Evolutionary conservation across 2,113 vertebrate genomes (phyloP), one percentile per base, ranked within the genome.

Genomic region (Holacanthus passer): DNA sequence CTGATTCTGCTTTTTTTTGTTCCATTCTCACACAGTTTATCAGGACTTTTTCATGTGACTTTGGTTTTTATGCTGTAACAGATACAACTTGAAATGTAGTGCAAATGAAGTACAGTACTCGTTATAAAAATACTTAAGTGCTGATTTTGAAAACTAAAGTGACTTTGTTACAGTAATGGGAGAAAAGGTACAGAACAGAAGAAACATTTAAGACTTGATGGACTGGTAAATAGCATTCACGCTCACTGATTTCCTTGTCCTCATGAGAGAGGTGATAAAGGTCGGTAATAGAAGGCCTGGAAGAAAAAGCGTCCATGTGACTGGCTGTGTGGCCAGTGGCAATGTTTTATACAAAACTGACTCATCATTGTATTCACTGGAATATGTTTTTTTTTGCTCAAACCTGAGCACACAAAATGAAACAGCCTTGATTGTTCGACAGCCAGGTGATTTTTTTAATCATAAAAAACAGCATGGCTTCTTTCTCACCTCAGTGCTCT

Each of bases 141-240:
- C n/a, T n/a, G n/a, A n/a, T n/a, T n/a, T n/a, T n/a, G n/a, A n/a
- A n/a, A n/a, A n/a, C n/a, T n/a, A n/a, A n/a, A n/a, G n/a, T n/a
- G n/a, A n/a, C n/a, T n/a, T n/a, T n/a, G n/a, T n/a, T n/a, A n/a
- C n/a, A n/a, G n/a, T n/a, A n/a, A n/a, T n/a, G n/a, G n/a, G n/a
- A n/a, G n/a, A n/a, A n/a, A n/a, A n/a, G n/a, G n/a, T n/a, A n/a
- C n/a, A n/a, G n/a, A n/a, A n/a, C n/a, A n/a, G n/a, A n/a, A n/a
- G n/a, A 60, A 48, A 69, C 19, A 29, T 84, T 88, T 68, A 89
- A 81, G 69, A 80, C 65, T 73, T 83, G 75, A 89, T 82, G 84
- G 83, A 79, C 84, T 77, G 74, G 73, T 83, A 89, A 90, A 89
- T 72, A 77, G 27, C 43, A 27, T 82, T 81, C 39, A 13, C 53